Percentiles rank a stretch among this genome's conserved stretches.
Conservation (phyloP, 92 coral and sea anemone genomes). For the Blastomussa wellsi region DNA sequence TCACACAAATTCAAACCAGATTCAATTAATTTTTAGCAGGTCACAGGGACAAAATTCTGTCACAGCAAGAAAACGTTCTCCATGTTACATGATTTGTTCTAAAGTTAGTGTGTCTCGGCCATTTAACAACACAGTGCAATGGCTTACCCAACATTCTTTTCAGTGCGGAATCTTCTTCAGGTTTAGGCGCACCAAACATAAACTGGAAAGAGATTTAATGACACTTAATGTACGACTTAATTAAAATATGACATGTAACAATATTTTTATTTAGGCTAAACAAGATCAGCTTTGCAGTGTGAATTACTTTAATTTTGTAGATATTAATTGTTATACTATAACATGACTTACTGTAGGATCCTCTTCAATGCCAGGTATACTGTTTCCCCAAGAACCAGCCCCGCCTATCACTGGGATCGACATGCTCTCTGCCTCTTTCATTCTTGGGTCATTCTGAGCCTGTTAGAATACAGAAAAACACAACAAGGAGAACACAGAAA, state of each 20-base stretch:
- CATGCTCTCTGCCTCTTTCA: conserved; percentile 64
- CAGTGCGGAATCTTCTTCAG: conserved; percentile 77
- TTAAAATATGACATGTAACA: neutral
- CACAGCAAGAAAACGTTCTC: too few relatives aligned
- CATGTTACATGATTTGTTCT: too few relatives aligned
- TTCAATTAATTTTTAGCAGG: too few relatives aligned
- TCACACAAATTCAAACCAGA: too few relatives aligned
- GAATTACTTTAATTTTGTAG: too few relatives aligned
- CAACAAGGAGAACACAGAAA: too few relatives aligned
- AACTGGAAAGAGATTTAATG: neutral
- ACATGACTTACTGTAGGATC: conserved; percentile 45
- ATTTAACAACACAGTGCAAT: too few relatives aligned
- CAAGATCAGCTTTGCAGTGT: too few relatives aligned
- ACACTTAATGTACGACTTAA: neutral
- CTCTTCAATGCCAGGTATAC: conserved; percentile 39
- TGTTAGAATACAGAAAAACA: conserved; percentile 8
- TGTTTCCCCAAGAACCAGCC: conserved; percentile 50
- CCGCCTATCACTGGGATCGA: conserved; percentile 85
- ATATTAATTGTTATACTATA: neutral
- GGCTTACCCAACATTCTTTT: conserved; percentile 75
- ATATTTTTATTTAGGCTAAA: too few relatives aligned
- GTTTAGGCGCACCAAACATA: conserved; percentile 39
- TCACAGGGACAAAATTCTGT: too few relatives aligned
- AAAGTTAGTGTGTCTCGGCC: too few relatives aligned
- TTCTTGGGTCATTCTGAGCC: conserved; percentile 84